Conservation (phyloP, 2,888 invertebrate genomes). For the Lepidochitona cinerea region DNA sequence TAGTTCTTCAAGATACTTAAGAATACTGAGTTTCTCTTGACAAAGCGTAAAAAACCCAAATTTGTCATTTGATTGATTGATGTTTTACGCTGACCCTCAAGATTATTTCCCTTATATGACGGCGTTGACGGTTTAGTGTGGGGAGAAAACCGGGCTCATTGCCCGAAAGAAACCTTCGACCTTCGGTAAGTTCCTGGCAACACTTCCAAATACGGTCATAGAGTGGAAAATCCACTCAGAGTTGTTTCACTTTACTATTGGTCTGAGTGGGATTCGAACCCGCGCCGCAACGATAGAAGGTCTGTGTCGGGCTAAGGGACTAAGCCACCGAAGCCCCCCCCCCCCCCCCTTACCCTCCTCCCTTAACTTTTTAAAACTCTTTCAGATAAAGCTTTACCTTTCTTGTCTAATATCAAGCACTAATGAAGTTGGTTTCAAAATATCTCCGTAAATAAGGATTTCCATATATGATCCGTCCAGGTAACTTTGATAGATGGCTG, state of each 20-base stretch:
- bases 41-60: too few relatives aligned
- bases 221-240: neutral
- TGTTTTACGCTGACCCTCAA: too few relatives aligned
- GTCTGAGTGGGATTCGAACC: neutral
- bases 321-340: neutral
- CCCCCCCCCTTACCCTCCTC: neutral
- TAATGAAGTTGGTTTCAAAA: neutral
- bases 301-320: neutral
- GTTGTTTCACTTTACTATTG: neutral
- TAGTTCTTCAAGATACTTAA: too few relatives aligned
- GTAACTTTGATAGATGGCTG: neutral
- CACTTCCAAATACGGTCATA: too few relatives aligned
- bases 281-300: neutral
- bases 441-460: neutral
- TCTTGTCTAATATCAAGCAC: neutral
- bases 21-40: too few relatives aligned
- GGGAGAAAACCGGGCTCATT: too few relatives aligned
- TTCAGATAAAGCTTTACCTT: neutral
- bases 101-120: too few relatives aligned
- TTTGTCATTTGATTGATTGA: too few relatives aligned
- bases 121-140: too few relatives aligned
- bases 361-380: neutral
- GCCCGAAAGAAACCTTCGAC: too few relatives aligned
- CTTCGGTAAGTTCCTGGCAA: too few relatives aligned
- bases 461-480: neutral